These are phyloP conservation scores for Astyanax mexicanus DNA, from an alignment of 2,797 vertebrate species.

Conservation along the genomic window DNA sequence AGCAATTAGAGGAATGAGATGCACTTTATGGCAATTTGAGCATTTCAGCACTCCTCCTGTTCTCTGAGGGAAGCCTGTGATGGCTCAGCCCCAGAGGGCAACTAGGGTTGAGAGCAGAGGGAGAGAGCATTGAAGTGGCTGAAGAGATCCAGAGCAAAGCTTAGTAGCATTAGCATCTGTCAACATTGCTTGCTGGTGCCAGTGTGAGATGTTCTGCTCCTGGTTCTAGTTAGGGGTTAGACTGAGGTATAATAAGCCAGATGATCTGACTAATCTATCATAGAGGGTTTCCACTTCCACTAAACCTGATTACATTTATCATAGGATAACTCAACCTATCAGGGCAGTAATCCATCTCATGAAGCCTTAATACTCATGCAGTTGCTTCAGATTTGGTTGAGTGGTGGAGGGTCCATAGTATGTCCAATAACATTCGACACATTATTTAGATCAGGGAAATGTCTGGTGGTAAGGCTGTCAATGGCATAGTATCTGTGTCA, in stretches of 20 bases:
- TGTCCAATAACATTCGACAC: no score
- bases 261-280: not conserved
- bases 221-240: not conserved
- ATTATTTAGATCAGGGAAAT: no score
- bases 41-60: conserved; percentile 38
- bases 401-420: no score
- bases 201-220: not conserved
- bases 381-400: no score
- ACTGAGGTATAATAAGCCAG: not conserved
- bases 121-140: not conserved
- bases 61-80: conserved; percentile 44
- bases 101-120: conserved; percentile 18
- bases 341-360: not conserved
- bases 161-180: not conserved
- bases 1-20: conserved; percentile 54
- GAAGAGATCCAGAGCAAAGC: not conserved
- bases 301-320: not conserved
- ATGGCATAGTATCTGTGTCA: no score
- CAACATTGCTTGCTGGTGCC: not conserved
- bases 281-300: not conserved
- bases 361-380: no score
- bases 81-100: conserved; percentile 38
- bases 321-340: not conserved
- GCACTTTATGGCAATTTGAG: conserved; percentile 54
- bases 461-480: no score